A percentile compares a stretch with the other conserved stretches of the same genome.
phyloP scores from a whole-genome alignment of 2,113 vertebrate genomes.

The Ploceus nigricollis region DNA sequence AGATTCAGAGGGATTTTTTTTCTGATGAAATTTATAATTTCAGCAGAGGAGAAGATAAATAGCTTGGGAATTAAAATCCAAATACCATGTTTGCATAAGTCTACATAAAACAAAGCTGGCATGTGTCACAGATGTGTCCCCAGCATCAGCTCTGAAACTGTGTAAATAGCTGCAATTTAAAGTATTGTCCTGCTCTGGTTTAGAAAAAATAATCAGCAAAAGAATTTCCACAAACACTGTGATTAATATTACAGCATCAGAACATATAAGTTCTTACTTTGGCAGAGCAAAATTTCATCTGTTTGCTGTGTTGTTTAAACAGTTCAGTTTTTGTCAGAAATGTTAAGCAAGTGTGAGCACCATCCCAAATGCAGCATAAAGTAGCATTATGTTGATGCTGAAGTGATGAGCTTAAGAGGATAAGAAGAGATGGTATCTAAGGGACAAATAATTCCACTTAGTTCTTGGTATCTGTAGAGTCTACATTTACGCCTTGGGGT shows the following conservation, averaged over 20 bases:
- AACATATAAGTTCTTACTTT: neutral
- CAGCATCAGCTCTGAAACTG: neutral
- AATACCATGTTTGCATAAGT: neutral
- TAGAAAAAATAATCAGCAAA: neutral
- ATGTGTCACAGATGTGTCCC: neutral
- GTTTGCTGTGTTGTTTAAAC: neutral
- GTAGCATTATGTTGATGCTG: neutral
- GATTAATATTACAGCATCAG: neutral
- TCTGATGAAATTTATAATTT: neutral
- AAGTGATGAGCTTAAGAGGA: neutral
- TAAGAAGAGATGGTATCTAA: neutral
- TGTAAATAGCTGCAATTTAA: neutral
- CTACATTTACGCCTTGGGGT: neutral
- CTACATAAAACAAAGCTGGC: neutral
- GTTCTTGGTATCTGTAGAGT: neutral
- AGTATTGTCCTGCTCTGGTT: neutral
- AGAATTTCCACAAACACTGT: neutral
- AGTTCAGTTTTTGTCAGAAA: neutral
- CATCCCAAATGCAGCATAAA: fast-evolving
- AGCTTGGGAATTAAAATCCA: neutral
- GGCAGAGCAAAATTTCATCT: neutral
- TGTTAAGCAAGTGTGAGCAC: neutral
- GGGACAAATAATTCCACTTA: neutral
- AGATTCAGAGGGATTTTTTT: neutral
- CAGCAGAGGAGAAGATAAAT: neutral